Evolutionary conservation across 2,888 invertebrate species (phyloP).

Genomic region (Eupithecia vulgata): DNA sequence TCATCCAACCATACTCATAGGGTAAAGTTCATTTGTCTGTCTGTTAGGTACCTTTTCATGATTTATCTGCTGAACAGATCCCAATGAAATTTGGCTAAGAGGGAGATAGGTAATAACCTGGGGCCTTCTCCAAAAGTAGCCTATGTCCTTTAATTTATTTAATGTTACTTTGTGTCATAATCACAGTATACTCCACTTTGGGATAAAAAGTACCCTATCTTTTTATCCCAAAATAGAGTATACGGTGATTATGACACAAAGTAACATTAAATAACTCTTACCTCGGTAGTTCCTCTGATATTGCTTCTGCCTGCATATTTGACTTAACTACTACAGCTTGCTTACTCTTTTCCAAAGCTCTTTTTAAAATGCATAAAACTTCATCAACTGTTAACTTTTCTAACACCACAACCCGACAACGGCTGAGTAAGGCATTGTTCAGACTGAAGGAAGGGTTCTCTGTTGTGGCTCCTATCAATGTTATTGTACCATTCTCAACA

Average conservation of each 20-base stretch:
- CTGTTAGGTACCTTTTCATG: not conserved
- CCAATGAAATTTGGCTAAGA: not conserved
- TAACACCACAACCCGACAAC: slow-evolving; percentile 90
- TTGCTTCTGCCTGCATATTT: slow-evolving; percentile 45
- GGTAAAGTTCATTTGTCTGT: not conserved
- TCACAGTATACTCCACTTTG: too few relatives aligned
- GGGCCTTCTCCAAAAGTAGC: not conserved
- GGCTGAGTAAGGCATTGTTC: slow-evolving; percentile 90
- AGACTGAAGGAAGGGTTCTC: slow-evolving; percentile 95
- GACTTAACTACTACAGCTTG: slow-evolving; percentile 59
- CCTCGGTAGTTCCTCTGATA: slow-evolving; percentile 51
- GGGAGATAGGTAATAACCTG: not conserved
- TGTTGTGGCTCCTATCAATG: slow-evolving; percentile 92
- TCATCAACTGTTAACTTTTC: slow-evolving; percentile 86
- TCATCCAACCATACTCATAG: not conserved
- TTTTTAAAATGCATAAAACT: slow-evolving; percentile 85
- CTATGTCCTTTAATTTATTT: too few relatives aligned
- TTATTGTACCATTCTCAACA: slow-evolving; percentile 91
- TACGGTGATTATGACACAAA: too few relatives aligned
- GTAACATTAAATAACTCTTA: slow-evolving; percentile 41
- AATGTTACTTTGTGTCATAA: not conserved
- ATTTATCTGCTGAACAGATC: not conserved
- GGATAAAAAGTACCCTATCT: too few relatives aligned
- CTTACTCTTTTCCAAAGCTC: slow-evolving; percentile 75
- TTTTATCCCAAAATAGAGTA: too few relatives aligned